Evolutionary conservation across 2,888 invertebrate genomes (phyloP), one percentile per base, ranked within the genome.

Genomic region (Caenorhabditis zanzibari): DNA sequence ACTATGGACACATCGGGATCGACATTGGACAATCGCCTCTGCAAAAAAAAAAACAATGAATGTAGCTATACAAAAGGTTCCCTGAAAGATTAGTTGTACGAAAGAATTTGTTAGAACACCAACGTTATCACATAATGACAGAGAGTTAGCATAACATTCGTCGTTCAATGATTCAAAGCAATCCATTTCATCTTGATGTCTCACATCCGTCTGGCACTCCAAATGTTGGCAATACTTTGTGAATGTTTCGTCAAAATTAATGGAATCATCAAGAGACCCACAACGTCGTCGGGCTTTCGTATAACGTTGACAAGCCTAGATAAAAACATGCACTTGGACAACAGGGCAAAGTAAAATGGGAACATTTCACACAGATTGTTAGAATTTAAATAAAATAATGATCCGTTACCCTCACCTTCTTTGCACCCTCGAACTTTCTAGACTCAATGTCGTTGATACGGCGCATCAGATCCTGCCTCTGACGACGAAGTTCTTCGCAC

Each of bases 401-500:
- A n/a, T n/a, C n/a, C n/a, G 47, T 47, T n/a, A 58, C 7, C 3
- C 68, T 52, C 26, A 77, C 77, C 26, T 52, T 69, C 41, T 82
- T 82, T 44, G 52, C 66, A 22, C 61, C 64, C 24, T 72, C 72
- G 52, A 82, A 82, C 28, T 63, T 71, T 24, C 54, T 52, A 32
- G 76, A 74, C 22, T 82, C 82, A 32, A 82, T 64, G 9, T 58
- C 16, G 28, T 82, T 64, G 35, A 82, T 80, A 5, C 72, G 63
- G 0, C 69, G 44, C 73, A 73, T 72, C 14, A 80, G 16, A 14
- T 80, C 75, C 2, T 52, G 72, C n/a, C 83, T 47, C 22, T 83
- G 80, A 7, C 75, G 69, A 9, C 80, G 59, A 12, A 83, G 54
- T n/a, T 83, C 83, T 10, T 61, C 64, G 35, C 75, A 80, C n/a